Evolutionary conservation across 1,140 invertebrate genomes (phyloP).

Genomic region (Orchestia grillus): DNA sequence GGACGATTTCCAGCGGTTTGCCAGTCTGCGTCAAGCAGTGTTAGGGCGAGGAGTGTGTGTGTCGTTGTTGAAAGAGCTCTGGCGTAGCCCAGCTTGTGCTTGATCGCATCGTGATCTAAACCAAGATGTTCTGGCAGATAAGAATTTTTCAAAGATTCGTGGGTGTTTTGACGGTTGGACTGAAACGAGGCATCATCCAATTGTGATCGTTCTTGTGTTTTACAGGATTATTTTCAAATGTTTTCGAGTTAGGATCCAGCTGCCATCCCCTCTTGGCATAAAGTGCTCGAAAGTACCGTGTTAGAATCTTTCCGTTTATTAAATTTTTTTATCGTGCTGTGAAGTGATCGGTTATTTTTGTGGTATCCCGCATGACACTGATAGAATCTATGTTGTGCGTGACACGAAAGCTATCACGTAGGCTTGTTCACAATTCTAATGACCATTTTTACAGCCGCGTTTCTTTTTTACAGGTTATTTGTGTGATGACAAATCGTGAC

Average conservation of each 20-base stretch:
- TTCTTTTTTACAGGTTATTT: not conserved
- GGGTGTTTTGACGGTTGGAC: constrained; percentile 4
- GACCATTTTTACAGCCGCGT: not conserved
- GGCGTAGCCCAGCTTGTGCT: not conserved
- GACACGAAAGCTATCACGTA: not conserved
- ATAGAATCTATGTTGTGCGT: not conserved
- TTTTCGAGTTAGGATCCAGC: not conserved
- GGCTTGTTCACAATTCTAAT: not conserved
- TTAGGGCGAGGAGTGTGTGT: not conserved
- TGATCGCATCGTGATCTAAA: constrained; percentile 29
- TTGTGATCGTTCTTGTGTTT: not conserved
- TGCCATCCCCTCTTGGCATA: not conserved
- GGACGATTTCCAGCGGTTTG: not conserved
- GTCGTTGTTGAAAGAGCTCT: not conserved
- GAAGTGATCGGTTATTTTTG: not conserved
- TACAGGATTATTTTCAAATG: not conserved
- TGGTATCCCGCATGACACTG: not conserved
- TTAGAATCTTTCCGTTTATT: not conserved
- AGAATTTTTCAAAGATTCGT: not conserved
- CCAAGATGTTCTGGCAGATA: not conserved
- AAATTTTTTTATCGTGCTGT: not conserved
- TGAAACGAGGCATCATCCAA: not conserved
- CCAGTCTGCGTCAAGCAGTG: constrained; percentile 30
- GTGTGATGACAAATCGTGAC: not conserved
- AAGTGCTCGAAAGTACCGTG: not conserved